A percentile compares a stretch with the other conserved stretches of the same genome.
phyloP scores from a whole-genome alignment of 1,140 invertebrate genomes.

The Drosophila simulans region DNA sequence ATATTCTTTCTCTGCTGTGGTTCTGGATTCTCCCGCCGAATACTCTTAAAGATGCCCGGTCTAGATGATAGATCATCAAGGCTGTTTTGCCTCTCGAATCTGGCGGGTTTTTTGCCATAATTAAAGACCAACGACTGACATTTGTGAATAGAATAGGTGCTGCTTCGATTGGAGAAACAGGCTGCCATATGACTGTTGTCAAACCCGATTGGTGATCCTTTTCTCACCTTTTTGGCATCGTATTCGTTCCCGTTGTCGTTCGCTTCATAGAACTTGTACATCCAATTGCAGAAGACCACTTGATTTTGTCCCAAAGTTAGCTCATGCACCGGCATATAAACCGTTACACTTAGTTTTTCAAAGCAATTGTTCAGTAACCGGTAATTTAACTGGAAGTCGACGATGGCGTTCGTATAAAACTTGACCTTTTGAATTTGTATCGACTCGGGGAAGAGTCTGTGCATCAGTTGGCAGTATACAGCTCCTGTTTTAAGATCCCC shows the following conservation, averaged over 20 bases:
- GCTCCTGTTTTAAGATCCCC: constrained; percentile 1
- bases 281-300: constrained; percentile 1
- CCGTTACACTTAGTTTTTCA: background rate
- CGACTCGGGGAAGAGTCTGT: background rate
- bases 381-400: background rate
- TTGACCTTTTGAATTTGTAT: background rate
- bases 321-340: background rate
- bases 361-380: background rate
- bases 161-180: background rate
- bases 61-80: background rate
- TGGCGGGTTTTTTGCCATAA: background rate
- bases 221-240: constrained; percentile 1
- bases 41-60: background rate
- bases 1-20: background rate
- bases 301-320: background rate
- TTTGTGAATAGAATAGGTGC: background rate
- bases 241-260: background rate
- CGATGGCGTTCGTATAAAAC: background rate
- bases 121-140: constrained; percentile 8
- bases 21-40: background rate
- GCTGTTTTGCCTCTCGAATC: background rate
- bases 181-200: background rate
- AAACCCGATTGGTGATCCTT: background rate
- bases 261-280: background rate
- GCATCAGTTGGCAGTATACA: constrained; percentile 5